A percentile compares a stretch with the other conserved stretches of the same genome.
Evolutionary conservation across 2,113 vertebrate species (phyloP).

Genomic region (Sardina pilchardus): DNA sequence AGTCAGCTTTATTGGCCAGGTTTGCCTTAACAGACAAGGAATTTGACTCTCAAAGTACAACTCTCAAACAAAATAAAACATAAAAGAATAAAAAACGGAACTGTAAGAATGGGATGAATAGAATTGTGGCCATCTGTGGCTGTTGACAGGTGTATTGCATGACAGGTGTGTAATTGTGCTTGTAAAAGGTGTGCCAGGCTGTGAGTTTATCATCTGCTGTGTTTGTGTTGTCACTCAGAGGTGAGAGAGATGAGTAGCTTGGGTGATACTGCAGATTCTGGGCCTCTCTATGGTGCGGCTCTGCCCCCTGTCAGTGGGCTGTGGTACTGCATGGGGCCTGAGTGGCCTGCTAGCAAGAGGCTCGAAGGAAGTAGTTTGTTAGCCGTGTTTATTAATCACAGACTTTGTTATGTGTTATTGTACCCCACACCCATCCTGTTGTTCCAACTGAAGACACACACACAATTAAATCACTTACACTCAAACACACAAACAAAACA

Average conservation of each 20-base stretch:
- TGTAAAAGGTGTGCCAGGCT: not conserved
- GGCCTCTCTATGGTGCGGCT: slow-evolving; percentile 23
- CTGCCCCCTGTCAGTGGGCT: slow-evolving; percentile 45
- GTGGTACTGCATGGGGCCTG: slow-evolving; percentile 29
- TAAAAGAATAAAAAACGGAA: too few species aligned
- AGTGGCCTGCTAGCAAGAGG: not conserved
- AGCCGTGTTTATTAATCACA: slow-evolving; percentile 7
- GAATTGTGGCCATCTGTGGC: not conserved
- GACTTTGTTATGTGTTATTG: not conserved
- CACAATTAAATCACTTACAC: too few species aligned
- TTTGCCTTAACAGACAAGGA: too few species aligned
- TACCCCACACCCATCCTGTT: slow-evolving; percentile 8
- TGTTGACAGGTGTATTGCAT: not conserved
- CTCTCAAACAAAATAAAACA: too few species aligned
- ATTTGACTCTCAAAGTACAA: too few species aligned
- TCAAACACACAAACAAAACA: not conserved
- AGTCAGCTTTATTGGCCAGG: too few species aligned
- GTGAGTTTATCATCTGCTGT: not conserved
- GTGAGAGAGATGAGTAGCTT: not conserved
- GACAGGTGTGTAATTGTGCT: not conserved
- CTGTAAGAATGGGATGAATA: too few species aligned
- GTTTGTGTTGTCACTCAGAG: not conserved
- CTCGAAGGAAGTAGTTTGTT: slow-evolving; percentile 27
- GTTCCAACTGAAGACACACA: not conserved
- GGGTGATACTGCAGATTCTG: not conserved